Evolutionary conservation across 1,140 invertebrate species (phyloP), one percentile per base, ranked within the genome.

Genomic region (Amyelois transitella): DNA sequence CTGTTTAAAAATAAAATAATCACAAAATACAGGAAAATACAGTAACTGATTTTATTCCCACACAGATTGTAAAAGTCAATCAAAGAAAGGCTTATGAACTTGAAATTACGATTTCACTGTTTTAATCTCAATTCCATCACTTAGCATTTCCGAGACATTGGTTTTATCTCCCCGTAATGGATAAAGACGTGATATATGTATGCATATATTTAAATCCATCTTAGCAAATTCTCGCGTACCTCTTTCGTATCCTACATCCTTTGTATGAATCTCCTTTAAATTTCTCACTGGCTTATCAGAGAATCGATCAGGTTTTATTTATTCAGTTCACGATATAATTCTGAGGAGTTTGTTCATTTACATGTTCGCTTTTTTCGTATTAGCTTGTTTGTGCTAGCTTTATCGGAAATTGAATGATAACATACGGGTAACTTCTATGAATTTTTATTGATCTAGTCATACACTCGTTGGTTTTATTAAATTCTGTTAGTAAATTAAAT

Each of bases 301-400:
- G 57, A 73, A 82, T 84, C 80, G 77, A 83, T 83, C 77, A 77
- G 56, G 25, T 59, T 59, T 78, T 81, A 81, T 76, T 80, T 78
- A 83, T 86, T 83, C 81, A 74, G 65, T 63, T 83, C 78, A 84
- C 81, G 79, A 64, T 66, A 67, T 81, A 80, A 76, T 77, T 73
- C 76, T 73, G 65, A 77, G 69, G 77, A 81, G 67, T 83, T 77
- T 73, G 60, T 78, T 82, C 79, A 82, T 84, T 83, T 84, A 77
- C 73, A 82, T 80, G 73, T 79, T 72, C 73, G 68, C 53, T 73
- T 75, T 77, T 78, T 78, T 66, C 62, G 55, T 75, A 72, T 81
- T 79, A 69, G 73, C 74, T 73, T 77, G 67, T 79, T 85, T 81
- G 72, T 62, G 71, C 61, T 75, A 58, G 58, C 62, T 74, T 81